Evolutionary conservation across 1,140 invertebrate species (phyloP), one percentile per base, ranked within the genome.

Genomic region (Drosophila tsacasi): DNA sequence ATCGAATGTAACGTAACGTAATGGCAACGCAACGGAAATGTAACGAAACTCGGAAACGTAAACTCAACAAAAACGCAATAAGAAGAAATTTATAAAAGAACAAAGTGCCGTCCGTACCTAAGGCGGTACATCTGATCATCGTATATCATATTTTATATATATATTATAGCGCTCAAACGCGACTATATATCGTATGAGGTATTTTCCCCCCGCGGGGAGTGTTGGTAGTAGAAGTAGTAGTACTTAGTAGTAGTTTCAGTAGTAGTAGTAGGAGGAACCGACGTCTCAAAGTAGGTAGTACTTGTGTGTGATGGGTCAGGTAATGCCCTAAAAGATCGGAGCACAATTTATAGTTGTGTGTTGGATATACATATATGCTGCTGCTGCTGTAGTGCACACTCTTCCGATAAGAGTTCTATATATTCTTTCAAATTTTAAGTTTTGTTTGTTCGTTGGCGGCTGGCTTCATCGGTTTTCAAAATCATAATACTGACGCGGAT

Each of bases 51-150:
- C 81, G 71, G 72, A 84, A 87, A 89, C 83, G 84, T 89, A 87
- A 79, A 86, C 83, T 87, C 83, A 86, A 86, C 84, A 83, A 86
- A 87, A 87, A 87, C 84, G 84, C 84, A 87, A 87, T 89, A 90
- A 90, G 85, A 89, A 90, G 81, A 83, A 76, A 82, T 81, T 69
- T 68, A 87, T 83, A 90, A 84, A 90, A 84, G 82, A 76, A 89
- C 83, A 84, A 84, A 76, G 81, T 86, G 82, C 82, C 82, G 82
- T 83, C 84, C 80, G 84, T 86, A 83, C 76, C 80, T 75, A 82
- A 81, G 77, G 79, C 84, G 83, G 84, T 85, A 84, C 68, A 76
- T 83, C 73, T 50, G 61, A 76, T 76, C 61, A 69, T 46, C 76
- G 10, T 76, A 44, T 64, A 39, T 50, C 42, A 40, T 58, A 57